These are phyloP conservation scores for Ennomos quercinarius DNA, from an alignment of 2,888 invertebrate species.

Conservation along the genomic window DNA sequence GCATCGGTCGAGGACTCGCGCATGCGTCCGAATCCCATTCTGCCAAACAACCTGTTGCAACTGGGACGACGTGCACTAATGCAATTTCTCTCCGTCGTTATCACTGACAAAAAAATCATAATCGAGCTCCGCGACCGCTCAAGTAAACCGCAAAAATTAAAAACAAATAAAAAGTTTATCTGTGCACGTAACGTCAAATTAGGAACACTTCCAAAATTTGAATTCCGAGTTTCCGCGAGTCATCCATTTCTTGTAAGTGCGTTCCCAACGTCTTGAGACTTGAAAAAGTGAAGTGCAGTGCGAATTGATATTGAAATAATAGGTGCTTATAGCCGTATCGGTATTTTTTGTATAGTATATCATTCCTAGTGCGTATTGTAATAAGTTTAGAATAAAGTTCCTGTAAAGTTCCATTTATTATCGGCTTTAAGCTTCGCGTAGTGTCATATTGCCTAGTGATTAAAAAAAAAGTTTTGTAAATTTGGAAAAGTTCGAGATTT, in stretches of 20 bases:
- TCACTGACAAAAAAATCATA: slow-evolving; percentile 61
- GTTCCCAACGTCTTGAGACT: slow-evolving; percentile 64
- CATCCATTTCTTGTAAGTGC: slow-evolving; percentile 61
- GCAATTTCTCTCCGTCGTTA: slow-evolving; percentile 71
- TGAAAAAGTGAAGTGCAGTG: slow-evolving; percentile 68
- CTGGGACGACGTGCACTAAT: slow-evolving; percentile 78
- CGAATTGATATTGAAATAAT: slow-evolving; percentile 61
- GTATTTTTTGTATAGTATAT: slow-evolving; percentile 40
- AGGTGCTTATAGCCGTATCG: slow-evolving; percentile 62
- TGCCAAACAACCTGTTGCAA: slow-evolving; percentile 84
- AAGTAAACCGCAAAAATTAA: slow-evolving; percentile 32
- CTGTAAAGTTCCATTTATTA: slow-evolving; percentile 48
- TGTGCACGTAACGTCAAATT: slow-evolving; percentile 30
- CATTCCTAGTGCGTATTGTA: slow-evolving; percentile 3
- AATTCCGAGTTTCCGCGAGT: slow-evolving; percentile 40
- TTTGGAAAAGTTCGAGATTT: slow-evolving; percentile 48
- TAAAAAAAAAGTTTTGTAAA: slow-evolving; percentile 36
- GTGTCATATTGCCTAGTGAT: slow-evolving; percentile 15
- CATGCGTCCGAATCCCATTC: slow-evolving; percentile 64
- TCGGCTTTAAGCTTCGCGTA: slow-evolving; percentile 19
- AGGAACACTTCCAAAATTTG: slow-evolving; percentile 41
- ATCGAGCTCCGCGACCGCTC: slow-evolving; percentile 38
- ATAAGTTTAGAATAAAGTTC: slow-evolving; percentile 48
- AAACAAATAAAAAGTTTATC: slow-evolving; percentile 39
- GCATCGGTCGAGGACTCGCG: slow-evolving; percentile 63